These are phyloP conservation scores for Andrena flavipes DNA, from an alignment of 2,888 invertebrate species.

Conservation along the genomic window DNA sequence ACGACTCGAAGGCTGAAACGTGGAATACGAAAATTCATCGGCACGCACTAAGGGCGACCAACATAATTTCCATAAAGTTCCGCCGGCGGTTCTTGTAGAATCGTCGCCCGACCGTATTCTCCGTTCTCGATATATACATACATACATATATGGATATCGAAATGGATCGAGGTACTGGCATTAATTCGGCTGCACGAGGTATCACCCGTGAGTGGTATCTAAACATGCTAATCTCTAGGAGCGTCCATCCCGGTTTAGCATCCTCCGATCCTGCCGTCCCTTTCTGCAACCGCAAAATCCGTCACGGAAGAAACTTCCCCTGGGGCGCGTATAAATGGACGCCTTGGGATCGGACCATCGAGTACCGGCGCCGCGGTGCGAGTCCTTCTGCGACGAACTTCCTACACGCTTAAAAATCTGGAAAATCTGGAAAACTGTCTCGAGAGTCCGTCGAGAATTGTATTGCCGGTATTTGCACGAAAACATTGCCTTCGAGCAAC, in stretches of 20 bases:
- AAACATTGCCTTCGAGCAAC: neutral
- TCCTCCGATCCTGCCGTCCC: constrained; percentile 34
- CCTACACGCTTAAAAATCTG: constrained; percentile 15
- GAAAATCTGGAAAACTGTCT: neutral
- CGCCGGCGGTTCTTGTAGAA: neutral
- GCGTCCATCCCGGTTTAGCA: constrained; percentile 35
- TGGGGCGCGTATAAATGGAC: constrained; percentile 67
- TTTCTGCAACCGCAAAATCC: constrained; percentile 58
- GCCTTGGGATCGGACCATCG: constrained; percentile 43
- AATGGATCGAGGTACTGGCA: constrained; percentile 57
- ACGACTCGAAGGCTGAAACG: constrained; percentile 48
- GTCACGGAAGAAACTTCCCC: constrained; percentile 66
- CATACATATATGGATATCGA: constrained; percentile 15
- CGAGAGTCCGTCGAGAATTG: neutral
- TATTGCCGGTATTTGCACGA: neutral
- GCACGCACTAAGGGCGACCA: neutral
- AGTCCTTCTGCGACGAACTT: constrained; percentile 42
- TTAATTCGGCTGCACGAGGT: constrained; percentile 63
- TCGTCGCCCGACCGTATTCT: neutral
- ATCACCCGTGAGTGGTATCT: constrained; percentile 66
- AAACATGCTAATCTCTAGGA: constrained; percentile 73
- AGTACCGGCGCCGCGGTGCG: neutral
- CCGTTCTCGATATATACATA: neutral
- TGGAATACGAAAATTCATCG: constrained; percentile 10
- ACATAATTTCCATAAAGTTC: constrained; percentile 27